Base-by-base conservation (phyloP, 1,140 invertebrate genomes). In the Dendroctonus ponderosae region DNA sequence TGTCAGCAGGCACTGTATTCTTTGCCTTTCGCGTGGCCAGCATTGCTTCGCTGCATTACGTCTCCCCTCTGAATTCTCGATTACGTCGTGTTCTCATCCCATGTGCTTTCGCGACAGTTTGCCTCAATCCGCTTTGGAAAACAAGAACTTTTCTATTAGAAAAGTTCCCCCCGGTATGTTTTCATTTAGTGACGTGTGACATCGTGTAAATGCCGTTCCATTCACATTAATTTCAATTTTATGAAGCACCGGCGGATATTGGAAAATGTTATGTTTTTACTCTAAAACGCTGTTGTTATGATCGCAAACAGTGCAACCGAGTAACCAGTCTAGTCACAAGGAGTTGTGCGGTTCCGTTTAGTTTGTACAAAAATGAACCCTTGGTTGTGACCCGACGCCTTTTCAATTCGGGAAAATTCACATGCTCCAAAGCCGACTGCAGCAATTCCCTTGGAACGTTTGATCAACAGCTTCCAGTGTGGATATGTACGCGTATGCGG, bases 401-500 rank as follows among this genome's bases (percentile, higher is more conserved):
- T 26, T 26, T 26, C 26, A 26, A 26, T 26, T 26, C 3, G 26
- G 26, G 26, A 26, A 26, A 26, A 26, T 26, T 26, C 26, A 26
- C 26, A 26, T 26, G 26, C 26, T 26, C 26, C 26, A 26, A 26
- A 26, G 3, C 26, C 26, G 1, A 26, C 26, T 26, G 1, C 26
- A 26, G 26, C 26, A 26, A 26, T 26, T 26, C 26, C 26, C 3
- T 26, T 26, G 26, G 26, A 26, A 26, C 26, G 9, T 59, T 46
- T 14, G 8, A 52, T 6, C 4, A 8, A 43, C 7, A 63, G n/a
- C 14, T 40, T 50, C 26, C 53, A 72, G 50, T 70, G 72, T 77
- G 75, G 77, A 78, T 76, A 79, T 78, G 75, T 78, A 78, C 77
- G 75, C 77, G 76, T 84, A 84, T 78, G 70, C 70, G 56, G 83